These are phyloP conservation scores for Patella pellucida DNA, from an alignment of 2,888 invertebrate genomes.

Conservation along the genomic window DNA sequence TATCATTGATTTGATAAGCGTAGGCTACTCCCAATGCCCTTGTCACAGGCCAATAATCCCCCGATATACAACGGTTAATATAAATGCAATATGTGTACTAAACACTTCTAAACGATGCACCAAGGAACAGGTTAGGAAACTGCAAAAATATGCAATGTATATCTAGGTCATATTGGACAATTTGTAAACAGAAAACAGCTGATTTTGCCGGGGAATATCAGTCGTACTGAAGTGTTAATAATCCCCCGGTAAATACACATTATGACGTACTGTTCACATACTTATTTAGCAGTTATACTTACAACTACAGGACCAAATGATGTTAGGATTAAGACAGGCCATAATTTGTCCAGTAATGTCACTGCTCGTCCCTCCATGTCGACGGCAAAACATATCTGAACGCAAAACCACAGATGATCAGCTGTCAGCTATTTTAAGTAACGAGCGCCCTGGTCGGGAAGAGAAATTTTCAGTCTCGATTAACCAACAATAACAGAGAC, in stretches of 20 bases:
- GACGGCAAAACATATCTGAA: background rate
- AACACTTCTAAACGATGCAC: too few relatives aligned
- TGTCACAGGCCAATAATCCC: too few relatives aligned
- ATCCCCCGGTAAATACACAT: too few relatives aligned
- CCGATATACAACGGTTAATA: too few relatives aligned
- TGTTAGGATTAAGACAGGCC: background rate
- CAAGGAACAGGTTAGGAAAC: too few relatives aligned
- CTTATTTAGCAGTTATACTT: background rate
- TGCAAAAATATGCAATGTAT: background rate
- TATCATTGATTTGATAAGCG: too few relatives aligned
- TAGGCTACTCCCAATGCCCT: too few relatives aligned
- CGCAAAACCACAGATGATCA: background rate
- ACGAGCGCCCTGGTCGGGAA: too few relatives aligned
- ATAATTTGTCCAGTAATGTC: background rate
- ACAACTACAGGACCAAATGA: background rate
- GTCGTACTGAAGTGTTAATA: too few relatives aligned
- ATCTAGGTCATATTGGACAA: background rate
- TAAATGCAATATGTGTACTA: too few relatives aligned
- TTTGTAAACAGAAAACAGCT: constrained; percentile 6
- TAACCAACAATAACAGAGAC: too few relatives aligned
- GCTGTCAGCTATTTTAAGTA: constrained; percentile 4
- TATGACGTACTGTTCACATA: background rate
- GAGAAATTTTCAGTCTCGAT: too few relatives aligned
- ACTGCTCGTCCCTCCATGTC: background rate
- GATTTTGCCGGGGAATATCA: background rate